Conservation (phyloP, 1,140 invertebrate genomes). For the Pissodes strobi region DNA sequence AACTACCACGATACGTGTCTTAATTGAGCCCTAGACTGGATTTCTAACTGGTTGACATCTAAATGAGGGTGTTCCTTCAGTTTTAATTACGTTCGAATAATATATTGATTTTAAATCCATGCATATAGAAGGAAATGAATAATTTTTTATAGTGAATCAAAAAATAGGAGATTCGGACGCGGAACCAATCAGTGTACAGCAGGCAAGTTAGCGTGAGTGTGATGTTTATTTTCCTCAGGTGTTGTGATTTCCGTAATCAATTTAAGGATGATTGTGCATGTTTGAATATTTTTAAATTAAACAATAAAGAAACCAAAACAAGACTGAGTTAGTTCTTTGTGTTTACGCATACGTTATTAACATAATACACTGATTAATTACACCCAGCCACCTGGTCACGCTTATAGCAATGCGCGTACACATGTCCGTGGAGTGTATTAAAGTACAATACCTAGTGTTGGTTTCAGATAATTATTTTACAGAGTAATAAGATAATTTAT, state of each 20-base stretch:
- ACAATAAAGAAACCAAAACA: constrained; percentile 39
- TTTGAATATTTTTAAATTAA: constrained; percentile 23
- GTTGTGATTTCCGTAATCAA: constrained; percentile 38
- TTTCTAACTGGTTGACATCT: too few relatives aligned
- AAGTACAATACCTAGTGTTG: too few relatives aligned
- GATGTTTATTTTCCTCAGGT: constrained; percentile 33
- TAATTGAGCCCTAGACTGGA: too few relatives aligned
- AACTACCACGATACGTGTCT: too few relatives aligned
- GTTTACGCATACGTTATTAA: constrained; percentile 15
- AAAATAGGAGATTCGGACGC: background rate
- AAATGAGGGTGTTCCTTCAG: too few relatives aligned
- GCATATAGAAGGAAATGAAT: background rate
- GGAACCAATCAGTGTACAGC: constrained; percentile 28
- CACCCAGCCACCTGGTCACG: too few relatives aligned
- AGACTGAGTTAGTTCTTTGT: constrained; percentile 42
- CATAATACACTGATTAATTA: background rate
- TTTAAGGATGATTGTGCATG: constrained; percentile 37
- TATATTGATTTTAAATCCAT: background rate
- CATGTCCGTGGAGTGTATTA: too few relatives aligned
- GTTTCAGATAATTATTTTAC: too few relatives aligned
- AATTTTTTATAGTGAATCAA: background rate
- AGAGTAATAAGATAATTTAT: too few relatives aligned
- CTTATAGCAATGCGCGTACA: too few relatives aligned
- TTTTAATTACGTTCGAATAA: too few relatives aligned
- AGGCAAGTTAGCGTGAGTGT: constrained; percentile 41